phyloP scores from a whole-genome alignment of 1,140 invertebrate genomes.

The Pygmarrhopalites habei region DNA sequence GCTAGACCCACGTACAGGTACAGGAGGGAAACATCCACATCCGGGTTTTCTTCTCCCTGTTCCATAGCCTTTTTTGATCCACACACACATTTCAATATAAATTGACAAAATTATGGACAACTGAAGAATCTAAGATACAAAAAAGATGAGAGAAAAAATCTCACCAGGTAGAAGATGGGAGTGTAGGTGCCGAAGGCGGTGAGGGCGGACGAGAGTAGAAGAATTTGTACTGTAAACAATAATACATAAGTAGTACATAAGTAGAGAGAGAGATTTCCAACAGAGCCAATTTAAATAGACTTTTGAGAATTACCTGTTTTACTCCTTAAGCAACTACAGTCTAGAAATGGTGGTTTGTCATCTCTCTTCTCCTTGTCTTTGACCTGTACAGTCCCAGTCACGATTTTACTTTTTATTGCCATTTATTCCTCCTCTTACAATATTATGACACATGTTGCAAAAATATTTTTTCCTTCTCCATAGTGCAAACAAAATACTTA shows the following conservation, averaged over 20 bases:
- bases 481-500: slow-evolving; percentile 30
- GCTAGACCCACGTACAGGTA: slow-evolving; percentile 73
- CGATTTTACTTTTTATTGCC: too few relatives aligned
- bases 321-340: slow-evolving; percentile 68
- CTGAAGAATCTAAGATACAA: background rate
- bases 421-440: too few relatives aligned
- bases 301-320: too few relatives aligned
- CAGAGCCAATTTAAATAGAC: slow-evolving; percentile 67
- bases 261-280: slow-evolving; percentile 74
- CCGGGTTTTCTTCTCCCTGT: slow-evolving; percentile 46
- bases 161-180: slow-evolving; percentile 75
- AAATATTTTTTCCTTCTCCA: slow-evolving; percentile 49
- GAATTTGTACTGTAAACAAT: slow-evolving; percentile 72
- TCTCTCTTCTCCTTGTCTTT: slow-evolving; percentile 47
- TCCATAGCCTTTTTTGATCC: slow-evolving; percentile 4
- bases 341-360: slow-evolving; percentile 74
- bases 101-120: background rate
- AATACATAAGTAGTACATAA: too few relatives aligned
- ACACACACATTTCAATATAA: background rate
- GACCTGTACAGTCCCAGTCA: slow-evolving; percentile 16
- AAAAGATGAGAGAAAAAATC: slow-evolving; percentile 19
- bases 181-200: slow-evolving; percentile 75
- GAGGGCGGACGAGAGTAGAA: slow-evolving; percentile 69
- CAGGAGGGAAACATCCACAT: slow-evolving; percentile 55
- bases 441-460: background rate